These are phyloP conservation scores for Diachasmimorpha longicaudata DNA, from an alignment of 1,140 invertebrate species.

Conservation along the genomic window DNA sequence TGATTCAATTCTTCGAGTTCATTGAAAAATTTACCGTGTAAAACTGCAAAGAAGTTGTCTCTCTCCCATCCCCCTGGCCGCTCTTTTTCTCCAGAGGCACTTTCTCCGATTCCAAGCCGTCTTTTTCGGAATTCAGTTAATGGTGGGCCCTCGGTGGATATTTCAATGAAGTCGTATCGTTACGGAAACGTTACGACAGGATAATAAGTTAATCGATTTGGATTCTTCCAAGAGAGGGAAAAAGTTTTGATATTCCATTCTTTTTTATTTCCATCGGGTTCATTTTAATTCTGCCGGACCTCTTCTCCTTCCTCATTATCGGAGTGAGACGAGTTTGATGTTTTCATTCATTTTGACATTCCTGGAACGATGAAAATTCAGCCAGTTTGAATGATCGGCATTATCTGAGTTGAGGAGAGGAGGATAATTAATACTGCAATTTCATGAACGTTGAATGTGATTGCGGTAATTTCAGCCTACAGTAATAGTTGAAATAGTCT, in stretches of 20 bases:
- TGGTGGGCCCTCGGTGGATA: not conserved
- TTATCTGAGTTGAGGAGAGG: not conserved
- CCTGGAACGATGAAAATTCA: not conserved
- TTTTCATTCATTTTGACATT: not conserved
- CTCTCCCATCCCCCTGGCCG: not conserved
- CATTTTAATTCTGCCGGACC: not conserved
- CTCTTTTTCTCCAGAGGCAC: not conserved
- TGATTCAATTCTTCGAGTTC: not conserved
- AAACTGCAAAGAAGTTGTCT: not conserved
- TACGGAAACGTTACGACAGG: conserved; percentile 43
- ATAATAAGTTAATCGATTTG: conserved; percentile 42
- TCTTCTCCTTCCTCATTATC: not conserved
- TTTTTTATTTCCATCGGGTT: not conserved
- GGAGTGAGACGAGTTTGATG: not conserved
- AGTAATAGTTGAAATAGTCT: too few relatives aligned
- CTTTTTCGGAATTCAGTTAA: not conserved
- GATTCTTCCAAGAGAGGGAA: not conserved
- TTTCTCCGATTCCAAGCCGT: not conserved
- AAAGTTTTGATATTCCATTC: not conserved
- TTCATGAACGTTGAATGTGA: not conserved
- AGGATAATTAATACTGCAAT: not conserved
- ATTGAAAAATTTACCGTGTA: not conserved
- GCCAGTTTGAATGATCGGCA: not conserved
- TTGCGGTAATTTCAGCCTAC: not conserved
- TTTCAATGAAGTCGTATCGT: conserved; percentile 43